phyloP scores from a whole-genome alignment of 2,113 vertebrate species.

The Scophthalmus maximus region DNA sequence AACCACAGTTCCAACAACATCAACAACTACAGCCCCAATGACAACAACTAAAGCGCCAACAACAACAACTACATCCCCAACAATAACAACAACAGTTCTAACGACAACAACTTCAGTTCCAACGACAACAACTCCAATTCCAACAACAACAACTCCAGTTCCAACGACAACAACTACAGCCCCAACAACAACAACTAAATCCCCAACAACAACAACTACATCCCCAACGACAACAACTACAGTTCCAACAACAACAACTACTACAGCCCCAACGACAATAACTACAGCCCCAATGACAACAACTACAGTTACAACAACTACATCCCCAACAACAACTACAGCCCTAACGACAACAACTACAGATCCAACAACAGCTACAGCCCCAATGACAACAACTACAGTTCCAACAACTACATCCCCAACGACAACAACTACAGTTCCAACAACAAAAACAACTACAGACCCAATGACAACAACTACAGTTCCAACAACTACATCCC shows the following conservation, averaged over 20 bases:
- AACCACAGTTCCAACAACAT: not conserved
- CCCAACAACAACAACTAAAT: not conserved
- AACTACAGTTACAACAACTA: not conserved
- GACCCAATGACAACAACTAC: not conserved
- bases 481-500: not conserved
- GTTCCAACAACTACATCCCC: not conserved
- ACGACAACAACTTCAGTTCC: not conserved
- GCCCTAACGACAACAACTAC: not conserved
- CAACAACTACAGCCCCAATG: not conserved
- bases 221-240: not conserved
- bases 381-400: not conserved
- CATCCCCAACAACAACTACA: not conserved
- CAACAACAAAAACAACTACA: not conserved
- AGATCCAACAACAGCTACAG: not conserved
- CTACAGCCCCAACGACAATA: not conserved
- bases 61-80: not conserved
- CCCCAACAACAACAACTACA: not conserved
- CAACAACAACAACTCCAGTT: not conserved
- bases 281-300: not conserved
- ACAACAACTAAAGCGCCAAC: not conserved
- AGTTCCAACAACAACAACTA: not conserved
- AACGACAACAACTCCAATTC: not conserved
- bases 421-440: not conserved
- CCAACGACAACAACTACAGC: not conserved
- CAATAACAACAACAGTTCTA: not conserved